Evolutionary conservation across 2,113 vertebrate species (phyloP).

Genomic region (Pedionomus torquatus): DNA sequence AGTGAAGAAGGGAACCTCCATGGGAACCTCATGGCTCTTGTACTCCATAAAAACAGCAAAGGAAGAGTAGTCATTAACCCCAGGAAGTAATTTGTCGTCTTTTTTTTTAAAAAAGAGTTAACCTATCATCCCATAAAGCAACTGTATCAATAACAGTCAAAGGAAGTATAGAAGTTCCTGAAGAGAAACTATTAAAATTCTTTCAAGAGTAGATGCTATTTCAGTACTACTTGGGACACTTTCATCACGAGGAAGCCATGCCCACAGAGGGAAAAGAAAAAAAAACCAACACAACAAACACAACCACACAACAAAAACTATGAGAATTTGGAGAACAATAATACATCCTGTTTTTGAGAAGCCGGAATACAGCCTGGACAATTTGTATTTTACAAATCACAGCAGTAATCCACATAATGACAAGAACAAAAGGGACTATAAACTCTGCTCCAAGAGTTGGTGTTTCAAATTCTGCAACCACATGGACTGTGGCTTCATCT

Average conservation of each 20-base stretch:
- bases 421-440: slow-evolving; percentile 11
- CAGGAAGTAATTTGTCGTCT: background rate
- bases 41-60: background rate
- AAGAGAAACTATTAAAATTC: slow-evolving; percentile 26
- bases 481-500: background rate
- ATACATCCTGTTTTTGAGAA: slow-evolving; percentile 59
- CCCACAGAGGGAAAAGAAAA: background rate
- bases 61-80: background rate
- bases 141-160: background rate
- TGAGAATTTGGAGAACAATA: slow-evolving; percentile 50
- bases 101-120: background rate
- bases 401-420: background rate
- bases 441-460: background rate
- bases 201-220: background rate
- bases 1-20: background rate
- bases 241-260: background rate
- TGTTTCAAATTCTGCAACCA: background rate
- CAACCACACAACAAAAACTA: background rate
- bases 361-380: slow-evolving; percentile 36
- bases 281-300: background rate
- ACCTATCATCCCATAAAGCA: background rate
- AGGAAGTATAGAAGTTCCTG: slow-evolving; percentile 1
- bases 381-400: slow-evolving; percentile 25
- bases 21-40: background rate
- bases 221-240: background rate